Conservation (phyloP, 2,888 invertebrate genomes). For the Melanostoma mellinum region DNA sequence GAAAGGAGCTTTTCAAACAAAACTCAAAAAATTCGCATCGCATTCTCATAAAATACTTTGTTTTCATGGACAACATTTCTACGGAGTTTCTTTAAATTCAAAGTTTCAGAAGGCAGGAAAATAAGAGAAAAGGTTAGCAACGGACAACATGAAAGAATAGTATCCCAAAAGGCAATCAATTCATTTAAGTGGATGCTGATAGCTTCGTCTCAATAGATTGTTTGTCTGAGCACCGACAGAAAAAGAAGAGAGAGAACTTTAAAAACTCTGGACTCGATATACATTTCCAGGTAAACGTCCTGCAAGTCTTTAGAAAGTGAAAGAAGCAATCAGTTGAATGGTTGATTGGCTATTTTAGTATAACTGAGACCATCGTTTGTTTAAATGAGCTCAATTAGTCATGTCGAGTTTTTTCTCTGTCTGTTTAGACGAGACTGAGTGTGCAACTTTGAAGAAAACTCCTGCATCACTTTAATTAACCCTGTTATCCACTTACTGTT, state of each 20-base stretch:
- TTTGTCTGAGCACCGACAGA: slow-evolving; percentile 38
- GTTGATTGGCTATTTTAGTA: slow-evolving; percentile 47
- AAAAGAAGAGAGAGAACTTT: slow-evolving; percentile 13
- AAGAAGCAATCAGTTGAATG: slow-evolving; percentile 52
- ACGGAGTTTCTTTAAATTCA: too few species aligned
- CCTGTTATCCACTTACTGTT: neutral
- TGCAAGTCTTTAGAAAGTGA: slow-evolving; percentile 24
- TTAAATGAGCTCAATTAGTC: neutral
- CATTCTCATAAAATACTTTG: too few species aligned
- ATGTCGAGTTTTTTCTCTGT: neutral
- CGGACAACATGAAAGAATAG: slow-evolving; percentile 15
- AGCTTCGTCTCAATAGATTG: slow-evolving; percentile 62
- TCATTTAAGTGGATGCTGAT: slow-evolving; percentile 62
- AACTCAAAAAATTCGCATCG: too few species aligned
- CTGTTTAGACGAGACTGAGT: neutral
- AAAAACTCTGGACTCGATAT: slow-evolving; percentile 17
- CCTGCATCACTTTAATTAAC: slow-evolving; percentile 17
- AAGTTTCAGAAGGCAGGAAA: neutral
- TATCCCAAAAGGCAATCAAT: slow-evolving; percentile 57
- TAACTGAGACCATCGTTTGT: neutral
- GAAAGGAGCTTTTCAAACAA: too few species aligned
- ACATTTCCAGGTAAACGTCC: slow-evolving; percentile 6
- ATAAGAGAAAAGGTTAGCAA: neutral
- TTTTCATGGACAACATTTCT: slow-evolving; percentile 4
- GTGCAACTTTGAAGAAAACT: neutral